Conservation (phyloP, 2,888 invertebrate genomes). For the Noctua janthina region DNA sequence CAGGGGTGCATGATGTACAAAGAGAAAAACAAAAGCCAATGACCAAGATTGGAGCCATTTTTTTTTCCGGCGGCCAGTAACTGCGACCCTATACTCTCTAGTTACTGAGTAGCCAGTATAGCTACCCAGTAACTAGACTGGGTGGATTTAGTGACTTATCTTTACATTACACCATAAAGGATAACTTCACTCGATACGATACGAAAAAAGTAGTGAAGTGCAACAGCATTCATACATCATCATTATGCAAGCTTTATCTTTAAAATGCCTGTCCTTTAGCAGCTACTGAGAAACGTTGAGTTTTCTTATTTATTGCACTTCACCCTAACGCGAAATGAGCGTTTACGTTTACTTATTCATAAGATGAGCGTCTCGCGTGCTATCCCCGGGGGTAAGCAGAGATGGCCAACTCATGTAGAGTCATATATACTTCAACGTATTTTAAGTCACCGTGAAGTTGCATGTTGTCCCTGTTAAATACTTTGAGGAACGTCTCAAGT, state of each 20-base stretch:
- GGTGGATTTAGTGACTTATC: too few species aligned
- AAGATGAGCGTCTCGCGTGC: slow-evolving; percentile 14
- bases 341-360: slow-evolving; percentile 30
- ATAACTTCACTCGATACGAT: neutral
- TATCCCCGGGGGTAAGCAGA: neutral
- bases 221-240: neutral
- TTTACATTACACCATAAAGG: neutral
- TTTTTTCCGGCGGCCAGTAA: neutral
- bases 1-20: neutral
- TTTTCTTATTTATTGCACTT: slow-evolving; percentile 9
- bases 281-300: neutral
- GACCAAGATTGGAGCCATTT: neutral
- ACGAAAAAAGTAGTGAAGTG: neutral
- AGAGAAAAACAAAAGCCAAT: neutral
- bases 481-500: neutral
- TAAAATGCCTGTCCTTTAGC: neutral
- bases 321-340: neutral
- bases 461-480: neutral
- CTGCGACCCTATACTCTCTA: too few species aligned
- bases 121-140: too few species aligned
- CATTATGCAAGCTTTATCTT: neutral
- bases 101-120: too few species aligned
- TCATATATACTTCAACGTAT: neutral
- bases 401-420: neutral
- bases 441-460: neutral